Percentiles rank a stretch among this genome's conserved stretches.
Conservation (phyloP, 2,888 invertebrate genomes). For the Megastigmus dorsalis region DNA sequence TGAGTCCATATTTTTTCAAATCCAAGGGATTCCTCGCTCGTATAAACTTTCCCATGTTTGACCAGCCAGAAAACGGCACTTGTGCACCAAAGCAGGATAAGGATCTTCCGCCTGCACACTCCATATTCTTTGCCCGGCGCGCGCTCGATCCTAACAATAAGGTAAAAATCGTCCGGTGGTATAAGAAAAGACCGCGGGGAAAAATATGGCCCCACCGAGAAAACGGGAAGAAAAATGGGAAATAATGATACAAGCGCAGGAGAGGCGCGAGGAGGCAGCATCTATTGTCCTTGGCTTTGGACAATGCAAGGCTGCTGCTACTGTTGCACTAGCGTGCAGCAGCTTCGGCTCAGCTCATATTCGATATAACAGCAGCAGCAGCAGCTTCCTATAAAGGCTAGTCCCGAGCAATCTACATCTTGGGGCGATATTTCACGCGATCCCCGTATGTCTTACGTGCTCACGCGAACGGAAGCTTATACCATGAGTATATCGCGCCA, state of each 20-base stretch:
- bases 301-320: conserved; percentile 68
- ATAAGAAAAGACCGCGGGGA: background rate
- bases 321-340: conserved; percentile 3
- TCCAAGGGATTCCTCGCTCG: too few relatives aligned
- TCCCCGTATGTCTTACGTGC: too few relatives aligned
- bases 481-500: background rate
- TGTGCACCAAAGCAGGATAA: conserved; percentile 6
- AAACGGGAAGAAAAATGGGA: background rate
- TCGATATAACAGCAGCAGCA: too few relatives aligned
- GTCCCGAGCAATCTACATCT: conserved; percentile 69
- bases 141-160: conserved; percentile 37
- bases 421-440: conserved; percentile 67
- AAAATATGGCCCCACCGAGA: conserved; percentile 15
- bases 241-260: conserved; percentile 20
- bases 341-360: too few relatives aligned
- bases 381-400: too few relatives aligned
- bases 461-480: conserved; percentile 35
- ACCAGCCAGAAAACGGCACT: conserved; percentile 13
- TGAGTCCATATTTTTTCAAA: conserved; percentile 18
- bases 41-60: conserved; percentile 30
- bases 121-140: conserved; percentile 7
- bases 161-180: conserved; percentile 25
- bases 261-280: conserved; percentile 56
- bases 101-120: conserved; percentile 12
- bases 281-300: conserved; percentile 64